Evolutionary conservation across 2,888 invertebrate species (phyloP), one percentile per base, ranked within the genome.

Genomic region (Lypha dubia): DNA sequence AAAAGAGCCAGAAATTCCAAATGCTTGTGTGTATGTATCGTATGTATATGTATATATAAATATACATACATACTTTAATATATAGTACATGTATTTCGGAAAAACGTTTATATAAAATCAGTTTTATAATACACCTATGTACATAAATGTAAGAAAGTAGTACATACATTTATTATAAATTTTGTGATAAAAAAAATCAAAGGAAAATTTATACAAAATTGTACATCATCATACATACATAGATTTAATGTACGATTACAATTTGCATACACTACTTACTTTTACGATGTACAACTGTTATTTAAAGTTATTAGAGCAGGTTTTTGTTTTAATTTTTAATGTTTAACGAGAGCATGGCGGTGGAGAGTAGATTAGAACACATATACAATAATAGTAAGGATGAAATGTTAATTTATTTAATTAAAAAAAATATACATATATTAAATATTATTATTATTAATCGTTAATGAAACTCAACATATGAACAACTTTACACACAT

Each of bases 271-370:
- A 79, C 44, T 90, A 90, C 90, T 90, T 90, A 90, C 90, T 89
- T 90, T 90, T 90, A 83, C 91, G 90, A 88, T 89, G 89, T 82
- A 88, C 86, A 87, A 88, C 90, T 87, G 87, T 86, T 86, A 87
- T 85, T 70, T 28, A 35, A 58, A 46, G 11, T 63, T 46, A 63
- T 63, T 17, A 79, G 67, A 86, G 75, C 79, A 76, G 88, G 87
- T 67, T 51, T 84, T n/a, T n/a, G n/a, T n/a, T n/a, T 80, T 86
- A 58, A 17, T 84, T 81, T 86, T 79, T 75, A 46, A 68, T 60
- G 38, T 60, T 87, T 84, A 88, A 87, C 88, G 87, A 90, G 87
- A 89, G 87, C 89, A 89, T 85, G 86, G 87, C 88, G 87, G 46
- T 65, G 81, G 86, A 88, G 87, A 88, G 74, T 83, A 75, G 70